Base-by-base conservation (phyloP, 2,113 vertebrate genomes). In the Rhea americana region DNA sequence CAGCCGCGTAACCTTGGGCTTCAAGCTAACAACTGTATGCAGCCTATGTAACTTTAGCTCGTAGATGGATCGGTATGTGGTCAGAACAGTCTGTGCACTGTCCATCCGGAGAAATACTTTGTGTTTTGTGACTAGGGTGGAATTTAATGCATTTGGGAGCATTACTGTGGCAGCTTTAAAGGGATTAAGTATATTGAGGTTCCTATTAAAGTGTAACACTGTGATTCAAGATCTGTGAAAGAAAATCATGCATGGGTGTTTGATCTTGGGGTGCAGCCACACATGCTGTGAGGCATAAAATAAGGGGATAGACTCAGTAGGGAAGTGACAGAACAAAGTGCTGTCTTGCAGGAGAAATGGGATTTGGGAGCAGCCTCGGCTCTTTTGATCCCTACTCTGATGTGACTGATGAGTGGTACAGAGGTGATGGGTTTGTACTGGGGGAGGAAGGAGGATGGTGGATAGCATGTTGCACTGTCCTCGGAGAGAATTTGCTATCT, bases 271-370 rank as follows among this genome's bases (percentile, higher is more conserved):
- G 95, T 96, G 93, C 91, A 96, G 96, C 93, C 93, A 83, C 71
- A 65, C 96, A 95, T 86, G 93, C 97, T 95, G 96, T 93, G 96
- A 97, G 96, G 96, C 95, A 96, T 91, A 92, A 94, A 97, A 94
- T 97, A 92, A 96, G 89, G 96, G 93, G 96, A 95, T 93, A 95
- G 80, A 91, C 96, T 93, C 91, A 70, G 94, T 95, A 84, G 96
- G 96, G 93, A 97, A 96, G 97, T 96, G 96, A 96, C 94, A 97
- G 96, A 95, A 96, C 96, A 97, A 97, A 97, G 97, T 94, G 85
- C 93, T 26, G 65, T 95, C 95, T 95, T 97, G 93, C 94, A 97
- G 96, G 94, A 97, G 97, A 91, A 95, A 94, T 96, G 97, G 94
- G 95, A 97, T 96, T 95, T 95, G 94, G 95, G 91, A 96, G 91